Evolutionary conservation across 2,888 invertebrate species (phyloP).

Genomic region (Amblyteles armatorius): DNA sequence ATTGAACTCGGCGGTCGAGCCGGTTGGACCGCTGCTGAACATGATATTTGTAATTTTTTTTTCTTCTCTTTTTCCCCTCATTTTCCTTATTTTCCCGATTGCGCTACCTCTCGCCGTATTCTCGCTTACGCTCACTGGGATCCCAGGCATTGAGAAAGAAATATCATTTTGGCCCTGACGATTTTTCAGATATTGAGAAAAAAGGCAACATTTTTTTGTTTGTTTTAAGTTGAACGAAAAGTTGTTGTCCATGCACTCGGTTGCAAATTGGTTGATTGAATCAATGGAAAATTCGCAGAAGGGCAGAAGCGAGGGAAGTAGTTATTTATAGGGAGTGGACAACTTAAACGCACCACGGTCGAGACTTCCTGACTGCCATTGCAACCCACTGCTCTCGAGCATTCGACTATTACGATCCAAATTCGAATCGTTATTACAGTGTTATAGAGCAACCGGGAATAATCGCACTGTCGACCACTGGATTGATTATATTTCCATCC

Average conservation of each 20-base stretch:
- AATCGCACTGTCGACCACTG: conserved; percentile 75
- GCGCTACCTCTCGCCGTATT: conserved; percentile 14
- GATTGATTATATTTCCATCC: conserved; percentile 80
- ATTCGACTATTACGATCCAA: conserved; percentile 73
- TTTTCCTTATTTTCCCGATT: conserved; percentile 35
- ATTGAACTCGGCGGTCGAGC: conserved; percentile 77
- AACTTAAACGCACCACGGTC: conserved; percentile 68
- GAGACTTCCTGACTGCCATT: conserved; percentile 46
- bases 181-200: background rate
- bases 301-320: conserved; percentile 69
- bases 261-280: conserved; percentile 54
- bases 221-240: too few species aligned
- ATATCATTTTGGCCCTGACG: conserved; percentile 3
- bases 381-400: conserved; percentile 63
- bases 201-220: too few species aligned
- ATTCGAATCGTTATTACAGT: conserved; percentile 80
- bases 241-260: conserved; percentile 48
- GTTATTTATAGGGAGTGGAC: conserved; percentile 74
- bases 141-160: background rate
- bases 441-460: conserved; percentile 77
- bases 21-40: conserved; percentile 73
- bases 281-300: conserved; percentile 37
- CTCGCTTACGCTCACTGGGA: background rate
- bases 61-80: background rate
- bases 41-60: conserved; percentile 54